Evolutionary conservation across 2,113 vertebrate genomes (phyloP).

Genomic region (Ovis canadensis): DNA sequence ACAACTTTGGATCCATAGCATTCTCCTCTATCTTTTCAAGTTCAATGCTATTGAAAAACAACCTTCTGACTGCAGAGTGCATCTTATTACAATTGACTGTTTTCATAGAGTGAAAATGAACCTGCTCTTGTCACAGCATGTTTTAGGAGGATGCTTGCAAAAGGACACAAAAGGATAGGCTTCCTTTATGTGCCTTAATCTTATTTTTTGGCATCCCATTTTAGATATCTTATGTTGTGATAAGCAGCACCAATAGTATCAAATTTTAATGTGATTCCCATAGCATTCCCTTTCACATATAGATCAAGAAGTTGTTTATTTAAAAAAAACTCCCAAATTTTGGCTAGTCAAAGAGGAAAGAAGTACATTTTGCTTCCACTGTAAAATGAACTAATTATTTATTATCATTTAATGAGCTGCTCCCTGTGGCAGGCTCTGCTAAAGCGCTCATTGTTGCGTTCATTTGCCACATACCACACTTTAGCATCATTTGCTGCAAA

Average conservation of each 20-base stretch:
- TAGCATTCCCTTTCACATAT: background rate
- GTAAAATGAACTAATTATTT: background rate
- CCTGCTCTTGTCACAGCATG: background rate
- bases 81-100: background rate
- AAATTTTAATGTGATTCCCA: background rate
- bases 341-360: background rate
- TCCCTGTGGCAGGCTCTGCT: background rate
- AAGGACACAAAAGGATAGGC: background rate
- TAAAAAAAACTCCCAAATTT: background rate
- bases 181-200: background rate
- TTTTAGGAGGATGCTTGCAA: background rate
- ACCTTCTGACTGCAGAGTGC: accelerated
- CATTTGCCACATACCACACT: background rate
- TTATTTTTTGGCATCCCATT: background rate
- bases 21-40: background rate
- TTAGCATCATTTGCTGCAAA: background rate
- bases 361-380: background rate
- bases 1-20: background rate
- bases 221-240: conserved; percentile 18
- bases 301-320: background rate
- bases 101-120: background rate
- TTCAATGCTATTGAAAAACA: background rate
- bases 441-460: background rate
- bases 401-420: background rate
- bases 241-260: background rate